Evolutionary conservation across 2,888 invertebrate genomes (phyloP).

Genomic region (Stenodera caucasica): DNA sequence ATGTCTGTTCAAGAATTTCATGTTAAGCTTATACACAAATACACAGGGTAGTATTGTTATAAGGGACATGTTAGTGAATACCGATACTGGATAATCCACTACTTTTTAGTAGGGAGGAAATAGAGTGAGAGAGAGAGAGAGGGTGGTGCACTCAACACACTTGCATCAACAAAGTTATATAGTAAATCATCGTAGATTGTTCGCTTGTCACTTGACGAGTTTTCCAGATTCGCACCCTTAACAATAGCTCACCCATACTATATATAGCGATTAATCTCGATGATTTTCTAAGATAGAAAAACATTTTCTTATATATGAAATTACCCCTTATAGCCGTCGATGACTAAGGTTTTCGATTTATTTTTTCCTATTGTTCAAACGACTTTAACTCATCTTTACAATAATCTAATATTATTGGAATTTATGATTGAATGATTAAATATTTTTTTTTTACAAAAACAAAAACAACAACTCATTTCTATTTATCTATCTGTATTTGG

Average conservation of each 20-base stretch:
- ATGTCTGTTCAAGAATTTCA: conserved; percentile 41
- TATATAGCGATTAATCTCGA: conserved; percentile 7
- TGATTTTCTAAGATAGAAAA: neutral
- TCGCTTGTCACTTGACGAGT: conserved; percentile 35
- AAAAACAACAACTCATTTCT: conserved; percentile 21
- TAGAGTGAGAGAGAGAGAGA: conserved; percentile 28
- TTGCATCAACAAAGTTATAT: conserved; percentile 39
- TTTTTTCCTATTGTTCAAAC: neutral
- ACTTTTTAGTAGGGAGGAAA: conserved; percentile 31
- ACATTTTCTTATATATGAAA: neutral
- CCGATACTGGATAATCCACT: conserved; percentile 53
- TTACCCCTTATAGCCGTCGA: neutral
- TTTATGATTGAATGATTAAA: neutral
- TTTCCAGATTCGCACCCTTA: conserved; percentile 32
- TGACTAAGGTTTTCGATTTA: neutral
- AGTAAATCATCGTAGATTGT: conserved; percentile 43
- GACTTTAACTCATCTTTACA: neutral
- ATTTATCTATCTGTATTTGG: conserved; percentile 39
- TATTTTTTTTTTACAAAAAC: neutral
- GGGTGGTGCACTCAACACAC: conserved; percentile 28
- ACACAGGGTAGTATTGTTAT: conserved; percentile 39
- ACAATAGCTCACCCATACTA: conserved; percentile 21
- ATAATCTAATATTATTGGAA: neutral
- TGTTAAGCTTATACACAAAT: conserved; percentile 48
- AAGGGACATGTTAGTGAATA: conserved; percentile 51